Evolutionary conservation across 1,140 invertebrate species (phyloP).

Genomic region (Thaumetopoea pityocampa): DNA sequence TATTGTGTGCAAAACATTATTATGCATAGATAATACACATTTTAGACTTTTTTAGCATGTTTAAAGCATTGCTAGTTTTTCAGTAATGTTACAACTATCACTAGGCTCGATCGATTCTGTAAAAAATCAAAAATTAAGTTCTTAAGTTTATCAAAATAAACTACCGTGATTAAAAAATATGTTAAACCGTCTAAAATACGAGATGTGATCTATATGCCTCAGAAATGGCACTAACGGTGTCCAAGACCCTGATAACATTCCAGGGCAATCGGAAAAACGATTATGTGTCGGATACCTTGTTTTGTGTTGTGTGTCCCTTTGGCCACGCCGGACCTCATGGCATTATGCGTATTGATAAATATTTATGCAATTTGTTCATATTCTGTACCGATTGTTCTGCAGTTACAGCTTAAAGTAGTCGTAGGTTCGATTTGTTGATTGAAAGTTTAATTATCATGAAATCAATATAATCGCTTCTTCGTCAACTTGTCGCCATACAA

Average conservation of each 20-base stretch:
- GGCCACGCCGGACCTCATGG: constrained; percentile 41
- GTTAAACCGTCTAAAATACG: constrained; percentile 15
- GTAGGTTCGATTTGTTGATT: not conserved
- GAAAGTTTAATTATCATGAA: no score
- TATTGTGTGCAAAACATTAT: no score
- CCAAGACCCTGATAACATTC: constrained; percentile 47
- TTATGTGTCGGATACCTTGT: constrained; percentile 58
- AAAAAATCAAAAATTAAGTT: no score
- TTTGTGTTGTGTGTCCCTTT: constrained; percentile 39
- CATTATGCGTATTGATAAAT: constrained; percentile 64
- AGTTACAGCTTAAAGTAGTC: not conserved
- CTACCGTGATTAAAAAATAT: no score
- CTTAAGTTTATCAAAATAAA: no score
- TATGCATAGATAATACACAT: no score
- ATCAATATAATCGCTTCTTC: no score
- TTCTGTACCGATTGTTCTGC: constrained; percentile 20
- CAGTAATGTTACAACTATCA: no score
- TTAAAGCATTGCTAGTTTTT: no score
- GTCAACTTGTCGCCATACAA: no score
- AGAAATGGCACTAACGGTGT: constrained; percentile 65
- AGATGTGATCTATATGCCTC: constrained; percentile 49
- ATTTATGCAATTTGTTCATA: constrained; percentile 73
- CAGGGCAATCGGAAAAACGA: constrained; percentile 58
- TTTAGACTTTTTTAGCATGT: no score
- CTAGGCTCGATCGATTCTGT: no score